Conservation (phyloP, 2,113 vertebrate species). For the Lepus timidus region DNA sequence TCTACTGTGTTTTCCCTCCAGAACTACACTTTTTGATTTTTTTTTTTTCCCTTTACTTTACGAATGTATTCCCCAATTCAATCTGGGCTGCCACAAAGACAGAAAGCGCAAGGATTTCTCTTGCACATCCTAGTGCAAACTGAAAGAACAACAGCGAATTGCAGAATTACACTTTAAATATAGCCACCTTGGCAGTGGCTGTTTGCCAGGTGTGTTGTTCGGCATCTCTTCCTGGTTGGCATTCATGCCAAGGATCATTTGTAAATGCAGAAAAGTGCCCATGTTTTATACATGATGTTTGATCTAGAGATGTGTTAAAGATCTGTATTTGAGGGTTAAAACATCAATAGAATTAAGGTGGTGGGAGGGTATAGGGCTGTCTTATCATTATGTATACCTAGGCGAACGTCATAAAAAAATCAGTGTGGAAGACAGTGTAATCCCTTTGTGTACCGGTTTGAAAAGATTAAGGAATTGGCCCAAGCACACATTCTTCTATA, state of each 20-base stretch:
- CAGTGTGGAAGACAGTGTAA: not conserved
- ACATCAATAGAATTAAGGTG: not conserved
- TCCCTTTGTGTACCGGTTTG: not conserved
- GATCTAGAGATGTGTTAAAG: not conserved
- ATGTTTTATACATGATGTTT: constrained; percentile 22
- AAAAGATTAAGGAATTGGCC: not conserved
- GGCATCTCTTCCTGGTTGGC: not conserved
- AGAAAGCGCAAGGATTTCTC: too few relatives aligned
- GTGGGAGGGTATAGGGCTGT: not conserved
- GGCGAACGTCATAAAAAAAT: not conserved
- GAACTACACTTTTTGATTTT: not conserved
- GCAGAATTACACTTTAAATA: not conserved
- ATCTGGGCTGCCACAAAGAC: too few relatives aligned
- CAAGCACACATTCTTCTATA: too few relatives aligned
- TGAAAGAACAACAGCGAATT: too few relatives aligned
- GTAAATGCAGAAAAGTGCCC: not conserved
- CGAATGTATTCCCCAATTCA: too few relatives aligned
- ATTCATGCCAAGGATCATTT: not conserved
- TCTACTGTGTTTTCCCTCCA: not conserved
- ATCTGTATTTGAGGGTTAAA: not conserved
- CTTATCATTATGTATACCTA: not conserved
- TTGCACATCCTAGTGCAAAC: too few relatives aligned
- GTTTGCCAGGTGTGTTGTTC: not conserved
- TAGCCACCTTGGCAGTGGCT: not conserved
- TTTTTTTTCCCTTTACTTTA: too few relatives aligned